Base-by-base conservation (phyloP, 2,113 vertebrate species). In the Petroica traversi region DNA sequence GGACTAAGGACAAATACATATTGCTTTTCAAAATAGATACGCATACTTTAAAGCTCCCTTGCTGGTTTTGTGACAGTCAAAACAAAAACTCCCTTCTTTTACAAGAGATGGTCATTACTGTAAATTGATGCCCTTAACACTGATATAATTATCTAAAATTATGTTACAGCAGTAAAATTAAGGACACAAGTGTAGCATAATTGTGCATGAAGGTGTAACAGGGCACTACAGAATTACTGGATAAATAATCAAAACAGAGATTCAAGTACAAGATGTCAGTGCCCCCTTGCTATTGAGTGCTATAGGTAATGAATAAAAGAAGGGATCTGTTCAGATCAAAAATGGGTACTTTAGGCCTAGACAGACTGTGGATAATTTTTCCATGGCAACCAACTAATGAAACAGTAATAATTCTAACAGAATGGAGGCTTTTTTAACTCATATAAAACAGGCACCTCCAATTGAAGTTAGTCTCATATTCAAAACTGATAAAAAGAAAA, bases 351-450 rank as follows among this genome's bases (percentile, higher is more conserved):
- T 34, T 25, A 87, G 79, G 45, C 7, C 52, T 38, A n/a, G 28
- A 28, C n/a, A 93, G 33, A 41, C 18, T 79, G 64, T 40, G 88
- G 52, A 71, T 24, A 71, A 25, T 67, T 96, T 92, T 95, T 81
- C 84, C 73, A 91, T 77, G 68, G 93, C 49, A 95, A 95, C 90
- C 57, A 94, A 72, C 40, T 79, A 82, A 89, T 7, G 14, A 20
- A 75, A 59, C 43, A 45, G 52, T 72, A 88, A 79, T 57, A 72
- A 57, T 85, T 89, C 36, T 52, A 89, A 78, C 89, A 97, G 93
- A 92, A 92, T 93, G 77, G 66, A 88, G 31, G 52, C 72, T 64
- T 85, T 85, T 89, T 68, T 93, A 85, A 72, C 18, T 63, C 75
- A 52, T 82, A 66, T 92, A 61, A 94, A 93, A 38, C 12, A 93